Evolutionary conservation across 2,888 invertebrate species (phyloP), one percentile per base, ranked within the genome.

Genomic region (Tribolium freemani): DNA sequence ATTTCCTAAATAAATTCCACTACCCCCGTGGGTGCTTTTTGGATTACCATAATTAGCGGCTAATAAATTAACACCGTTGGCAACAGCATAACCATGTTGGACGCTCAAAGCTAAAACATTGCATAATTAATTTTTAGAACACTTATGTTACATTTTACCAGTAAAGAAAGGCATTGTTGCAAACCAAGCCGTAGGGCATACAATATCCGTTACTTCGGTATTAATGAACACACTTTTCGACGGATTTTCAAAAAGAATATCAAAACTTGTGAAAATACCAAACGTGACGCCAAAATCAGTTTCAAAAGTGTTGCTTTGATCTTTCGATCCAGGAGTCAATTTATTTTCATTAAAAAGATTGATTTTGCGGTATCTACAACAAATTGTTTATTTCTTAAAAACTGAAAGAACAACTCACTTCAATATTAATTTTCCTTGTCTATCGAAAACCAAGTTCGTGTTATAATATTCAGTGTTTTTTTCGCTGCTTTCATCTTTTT

Each of bases 221-320:
- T 76, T 70, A 1, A 13, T 48, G 2, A 80, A 57, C 2, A 82
- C 64, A 6, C 60, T 71, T 58, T 73, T 79, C 1, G 81, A 76
- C 11, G 82, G 81, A 13, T 79, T 74, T 54, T 76, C 67, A 48
- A 58, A 78, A 8, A 76, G 26, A 45, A 82, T 78, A 50, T 82
- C 82, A 50, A 58, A 72, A 48, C 79, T 70, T 6, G 76, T 81
- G 13, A 82, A 75, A 20, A 79, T 31, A 0, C 78, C 81, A 68
- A 82, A 82, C 46, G 76, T 79, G 2, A 75, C 71, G n/a, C 77
- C 78, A 70, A 82, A 82, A 67, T 78, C 76, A 2, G 81, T 81
- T 0, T 46, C 71, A 58, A 81, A 82, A 20, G 72, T 76, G 4
- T 72, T 73, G 2, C 58, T 56, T 11, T 79, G 78, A 6, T 67